A percentile compares a stretch with the other conserved stretches of the same genome.
Conservation (phyloP, 2,797 vertebrate species). For the Atherinosoma microstoma region DNA sequence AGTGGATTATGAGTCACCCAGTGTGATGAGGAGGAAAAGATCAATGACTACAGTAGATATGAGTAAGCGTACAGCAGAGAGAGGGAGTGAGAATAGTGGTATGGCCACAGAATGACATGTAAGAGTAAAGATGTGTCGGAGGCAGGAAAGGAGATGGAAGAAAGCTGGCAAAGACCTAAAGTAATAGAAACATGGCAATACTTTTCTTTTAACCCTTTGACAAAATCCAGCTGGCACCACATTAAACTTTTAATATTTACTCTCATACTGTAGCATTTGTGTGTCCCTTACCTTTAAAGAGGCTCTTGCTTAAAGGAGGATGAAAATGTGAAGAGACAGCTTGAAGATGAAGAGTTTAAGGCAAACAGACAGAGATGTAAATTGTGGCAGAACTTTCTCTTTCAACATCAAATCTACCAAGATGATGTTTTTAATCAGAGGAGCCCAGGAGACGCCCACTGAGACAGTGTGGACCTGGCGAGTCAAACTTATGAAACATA, state of each 20-base stretch:
- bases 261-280: conserved; percentile 4
- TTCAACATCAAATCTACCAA: conserved; percentile 37
- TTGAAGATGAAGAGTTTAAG: conserved; percentile 24
- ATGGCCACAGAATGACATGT: conserved; percentile 47
- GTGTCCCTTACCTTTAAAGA: not conserved
- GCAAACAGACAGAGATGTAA: conserved; percentile 35
- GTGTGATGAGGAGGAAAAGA: conserved; percentile 64
- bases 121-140: conserved; percentile 33
- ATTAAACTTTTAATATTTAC: conserved; percentile 5
- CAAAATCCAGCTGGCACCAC: conserved; percentile 5
- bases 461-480: conserved; percentile 51
- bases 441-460: conserved; percentile 40
- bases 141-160: conserved; percentile 11
- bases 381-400: conserved; percentile 14
- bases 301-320: conserved; percentile 9
- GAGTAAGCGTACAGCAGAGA: conserved; percentile 34
- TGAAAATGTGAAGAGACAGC: conserved; percentile 10
- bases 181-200: not conserved
- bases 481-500: conserved; percentile 41
- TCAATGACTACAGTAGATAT: conserved; percentile 71
- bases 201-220: conserved; percentile 1
- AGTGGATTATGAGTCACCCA: conserved; percentile 70
- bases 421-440: conserved; percentile 69
- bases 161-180: not conserved
- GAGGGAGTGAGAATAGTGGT: conserved; percentile 39